Base-by-base conservation (phyloP, 2,888 invertebrate species). In the Drosophila fulvimacula region DNA sequence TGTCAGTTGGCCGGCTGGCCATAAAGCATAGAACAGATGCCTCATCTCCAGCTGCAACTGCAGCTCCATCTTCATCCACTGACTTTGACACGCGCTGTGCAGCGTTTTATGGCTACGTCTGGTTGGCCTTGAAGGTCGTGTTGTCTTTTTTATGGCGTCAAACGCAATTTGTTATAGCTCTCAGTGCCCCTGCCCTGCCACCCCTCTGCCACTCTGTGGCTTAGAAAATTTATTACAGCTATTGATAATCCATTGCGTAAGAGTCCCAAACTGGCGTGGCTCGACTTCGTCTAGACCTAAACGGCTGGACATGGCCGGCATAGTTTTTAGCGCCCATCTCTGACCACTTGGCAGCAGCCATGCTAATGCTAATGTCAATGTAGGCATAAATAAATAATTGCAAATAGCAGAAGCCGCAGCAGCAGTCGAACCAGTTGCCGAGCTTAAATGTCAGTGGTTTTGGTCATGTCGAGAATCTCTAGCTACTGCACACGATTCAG, bases 331-430 rank as follows among this genome's bases (percentile, higher is more conserved):
- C 62, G 66, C 44, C 55, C 70, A 64, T 42, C 73, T 24, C 63
- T 38, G 55, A 69, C 63, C 68, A 63, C 75, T 76, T 73, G 81
- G 82, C 79, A 63, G 76, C 79, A 79, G 78, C 49, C 49, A 51
- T 51, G 75, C 77, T 87, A 89, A 90, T 89, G 89, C 90, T 90
- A 90, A 90, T 90, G 90, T 90, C 90, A 90, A 90, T 89, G 87
- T 73, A 89, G 90, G 90, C 90, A 90, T 90, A 90, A 90, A 90
- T 90, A 87, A 81, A 82, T 81, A 87, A 87, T 87, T 84, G 79
- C 81, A 73, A 81, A 82, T 73, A 76, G 77, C 82, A 79, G 72
- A 59, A 24, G 36, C 52, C 49, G 32, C 49, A 36, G 58, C 76
- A 49, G 69, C 56, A 62, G 73, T 68, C 78, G 73, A 82, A 85